phyloP scores from a whole-genome alignment of 2,797 vertebrate species.

The Falco concolor region DNA sequence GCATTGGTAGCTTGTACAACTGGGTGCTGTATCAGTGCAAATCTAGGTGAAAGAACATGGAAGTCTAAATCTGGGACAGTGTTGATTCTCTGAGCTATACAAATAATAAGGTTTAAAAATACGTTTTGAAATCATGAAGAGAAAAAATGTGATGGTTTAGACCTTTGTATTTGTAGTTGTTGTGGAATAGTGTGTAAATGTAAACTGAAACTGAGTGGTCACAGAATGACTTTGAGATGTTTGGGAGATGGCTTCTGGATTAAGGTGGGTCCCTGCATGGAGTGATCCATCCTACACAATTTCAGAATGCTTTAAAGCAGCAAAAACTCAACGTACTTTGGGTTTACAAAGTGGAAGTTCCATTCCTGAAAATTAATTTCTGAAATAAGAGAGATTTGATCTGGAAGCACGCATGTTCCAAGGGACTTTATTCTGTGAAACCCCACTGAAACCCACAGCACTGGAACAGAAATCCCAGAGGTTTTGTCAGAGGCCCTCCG shows the following conservation, averaged over 20 bases:
- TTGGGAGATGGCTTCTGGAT: not conserved
- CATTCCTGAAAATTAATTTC: not conserved
- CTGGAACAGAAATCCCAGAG: not conserved
- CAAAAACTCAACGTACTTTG: fast-evolving
- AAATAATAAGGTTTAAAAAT: not conserved
- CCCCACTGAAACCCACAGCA: not conserved
- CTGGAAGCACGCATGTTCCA: fast-evolving
- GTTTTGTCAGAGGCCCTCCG: not conserved
- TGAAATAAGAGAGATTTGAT: not conserved
- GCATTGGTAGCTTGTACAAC: not conserved
- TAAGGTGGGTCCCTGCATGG: not conserved
- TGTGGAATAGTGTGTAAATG: slow-evolving; percentile 4
- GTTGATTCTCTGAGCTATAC: not conserved
- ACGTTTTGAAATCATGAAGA: not conserved
- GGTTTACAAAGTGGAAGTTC: not conserved
- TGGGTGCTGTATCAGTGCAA: not conserved
- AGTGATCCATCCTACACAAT: fast-evolving
- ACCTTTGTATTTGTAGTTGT: not conserved
- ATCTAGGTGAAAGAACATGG: not conserved
- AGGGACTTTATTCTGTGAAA: not conserved
- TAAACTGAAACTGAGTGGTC: slow-evolving; percentile 18
- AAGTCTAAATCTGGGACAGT: not conserved
- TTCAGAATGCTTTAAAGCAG: not conserved
- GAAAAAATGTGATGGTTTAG: not conserved
- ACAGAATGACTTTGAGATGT: slow-evolving; percentile 35